Conservation (phyloP, 2,113 vertebrate species). For the Lophotis ruficrista region DNA sequence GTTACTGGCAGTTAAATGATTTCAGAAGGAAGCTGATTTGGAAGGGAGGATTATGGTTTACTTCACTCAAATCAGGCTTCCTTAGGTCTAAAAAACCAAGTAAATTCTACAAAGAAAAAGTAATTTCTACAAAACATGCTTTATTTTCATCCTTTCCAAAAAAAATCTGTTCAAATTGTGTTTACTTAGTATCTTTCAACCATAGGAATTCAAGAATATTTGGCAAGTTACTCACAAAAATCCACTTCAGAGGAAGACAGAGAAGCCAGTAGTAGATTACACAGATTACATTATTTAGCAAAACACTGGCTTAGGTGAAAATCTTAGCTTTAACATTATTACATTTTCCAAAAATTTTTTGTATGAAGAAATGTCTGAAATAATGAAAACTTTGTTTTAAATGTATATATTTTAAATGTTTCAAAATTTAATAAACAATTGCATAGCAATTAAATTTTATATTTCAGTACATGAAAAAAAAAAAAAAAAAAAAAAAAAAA, state of each 20-base stretch:
- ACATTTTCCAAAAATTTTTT: neutral
- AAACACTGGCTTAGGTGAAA: neutral
- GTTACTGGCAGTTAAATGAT: neutral
- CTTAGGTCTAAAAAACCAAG: neutral
- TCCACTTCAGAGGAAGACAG: neutral
- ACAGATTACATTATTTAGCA: neutral
- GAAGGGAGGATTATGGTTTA: neutral
- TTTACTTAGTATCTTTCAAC: neutral
- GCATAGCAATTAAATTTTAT: neutral
- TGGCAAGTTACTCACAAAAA: neutral
- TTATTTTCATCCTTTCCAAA: neutral
- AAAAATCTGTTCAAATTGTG: neutral
- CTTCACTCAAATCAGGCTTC: neutral
- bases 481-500: neutral
- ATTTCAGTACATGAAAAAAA: neutral
- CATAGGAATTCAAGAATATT: neutral
- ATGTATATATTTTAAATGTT: neutral
- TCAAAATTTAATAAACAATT: neutral
- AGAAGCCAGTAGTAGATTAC: neutral
- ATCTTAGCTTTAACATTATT: neutral
- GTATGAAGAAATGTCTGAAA: neutral
- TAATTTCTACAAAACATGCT: neutral
- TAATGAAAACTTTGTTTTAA: neutral
- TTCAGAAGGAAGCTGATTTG: neutral
- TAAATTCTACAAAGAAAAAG: neutral